Percentiles rank a stretch among this genome's conserved stretches.
Evolutionary conservation across 2,797 vertebrate genomes (phyloP).

Genomic region (Chelon labrosus): DNA sequence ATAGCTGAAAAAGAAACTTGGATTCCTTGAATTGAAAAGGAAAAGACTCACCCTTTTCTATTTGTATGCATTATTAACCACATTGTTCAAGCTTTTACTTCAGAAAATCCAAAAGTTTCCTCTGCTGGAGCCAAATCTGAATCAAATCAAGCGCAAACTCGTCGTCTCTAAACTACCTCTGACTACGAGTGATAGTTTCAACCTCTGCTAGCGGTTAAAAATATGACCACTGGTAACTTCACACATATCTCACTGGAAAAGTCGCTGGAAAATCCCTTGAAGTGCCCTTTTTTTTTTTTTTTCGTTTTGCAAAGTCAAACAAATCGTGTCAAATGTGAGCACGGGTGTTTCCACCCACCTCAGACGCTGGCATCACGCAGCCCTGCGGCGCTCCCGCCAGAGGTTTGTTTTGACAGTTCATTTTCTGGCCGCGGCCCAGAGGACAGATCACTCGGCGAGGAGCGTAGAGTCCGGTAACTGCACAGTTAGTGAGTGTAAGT

Average conservation of each 20-base stretch:
- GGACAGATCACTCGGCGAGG: constrained; percentile 66
- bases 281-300: constrained; percentile 56
- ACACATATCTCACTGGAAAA: constrained; percentile 52
- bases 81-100: no score
- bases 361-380: constrained; percentile 42
- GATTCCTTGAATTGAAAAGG: no score
- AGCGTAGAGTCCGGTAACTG: constrained; percentile 43
- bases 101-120: no score
- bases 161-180: neutral
- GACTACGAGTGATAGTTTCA: neutral
- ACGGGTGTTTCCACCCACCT: constrained; percentile 54
- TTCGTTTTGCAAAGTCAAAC: constrained; percentile 61
- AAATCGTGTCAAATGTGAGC: constrained; percentile 51
- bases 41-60: no score
- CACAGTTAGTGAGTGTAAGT: constrained; percentile 17
- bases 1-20: neutral
- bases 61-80: no score
- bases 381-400: constrained; percentile 34
- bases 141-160: no score
- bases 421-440: constrained; percentile 63
- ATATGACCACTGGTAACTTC: constrained; percentile 17
- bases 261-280: constrained; percentile 61
- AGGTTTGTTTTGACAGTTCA: constrained; percentile 61
- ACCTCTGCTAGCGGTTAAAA: no score
- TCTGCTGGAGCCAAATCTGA: no score